These are phyloP conservation scores for Solenopsis invicta DNA, from an alignment of 1,140 invertebrate genomes.

Conservation along the genomic window DNA sequence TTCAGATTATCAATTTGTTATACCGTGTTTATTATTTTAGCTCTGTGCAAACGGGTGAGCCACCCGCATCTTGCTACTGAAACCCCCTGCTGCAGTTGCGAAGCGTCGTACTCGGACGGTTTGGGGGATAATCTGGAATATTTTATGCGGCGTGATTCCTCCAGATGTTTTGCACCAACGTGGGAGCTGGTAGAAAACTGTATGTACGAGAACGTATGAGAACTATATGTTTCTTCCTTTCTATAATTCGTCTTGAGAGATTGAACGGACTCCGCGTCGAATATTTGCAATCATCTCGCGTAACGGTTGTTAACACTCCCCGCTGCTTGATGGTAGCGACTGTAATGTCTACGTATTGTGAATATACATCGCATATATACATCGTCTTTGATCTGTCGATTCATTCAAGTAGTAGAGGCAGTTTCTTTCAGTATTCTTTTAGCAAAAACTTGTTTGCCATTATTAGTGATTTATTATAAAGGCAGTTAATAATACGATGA, in stretches of 20 bases:
- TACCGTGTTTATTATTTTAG: slow-evolving; percentile 84
- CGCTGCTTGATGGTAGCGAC: background rate
- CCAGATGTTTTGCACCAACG: slow-evolving; percentile 57
- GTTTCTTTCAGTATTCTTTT: background rate
- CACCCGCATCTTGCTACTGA: slow-evolving; percentile 20
- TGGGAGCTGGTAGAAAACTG: slow-evolving; percentile 3
- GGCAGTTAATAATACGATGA: background rate
- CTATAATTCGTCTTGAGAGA: slow-evolving; percentile 28
- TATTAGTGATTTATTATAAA: background rate
- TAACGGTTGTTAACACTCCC: background rate
- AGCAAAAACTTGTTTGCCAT: background rate
- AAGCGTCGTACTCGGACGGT: slow-evolving; percentile 24
- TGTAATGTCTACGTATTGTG: background rate
- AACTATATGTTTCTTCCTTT: slow-evolving; percentile 8
- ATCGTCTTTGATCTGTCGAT: background rate
- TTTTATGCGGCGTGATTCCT: slow-evolving; percentile 45
- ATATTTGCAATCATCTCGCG: slow-evolving; percentile 29
- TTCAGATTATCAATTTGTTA: slow-evolving; percentile 87
- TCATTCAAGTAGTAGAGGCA: background rate
- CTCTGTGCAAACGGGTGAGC: slow-evolving; percentile 49
- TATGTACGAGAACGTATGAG: slow-evolving; percentile 10
- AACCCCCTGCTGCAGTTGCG: slow-evolving; percentile 57
- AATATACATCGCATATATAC: background rate
- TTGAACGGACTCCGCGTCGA: background rate
- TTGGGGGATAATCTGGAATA: slow-evolving; percentile 59